Percentiles rank a stretch among this genome's conserved stretches.
Evolutionary conservation across 2,113 vertebrate species (phyloP).

Genomic region (Ictalurus furcatus): DNA sequence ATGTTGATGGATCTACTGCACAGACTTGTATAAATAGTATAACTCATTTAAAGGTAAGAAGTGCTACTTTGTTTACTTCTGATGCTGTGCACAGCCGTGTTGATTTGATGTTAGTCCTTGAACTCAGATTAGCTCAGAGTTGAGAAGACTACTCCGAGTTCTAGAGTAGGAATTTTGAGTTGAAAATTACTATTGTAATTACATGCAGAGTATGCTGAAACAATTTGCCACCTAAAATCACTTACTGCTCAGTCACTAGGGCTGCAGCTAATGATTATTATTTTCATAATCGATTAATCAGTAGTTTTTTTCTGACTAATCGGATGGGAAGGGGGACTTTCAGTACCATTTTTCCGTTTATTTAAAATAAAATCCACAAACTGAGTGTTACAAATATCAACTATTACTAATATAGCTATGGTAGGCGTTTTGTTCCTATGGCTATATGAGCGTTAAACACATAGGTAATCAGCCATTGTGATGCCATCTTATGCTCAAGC

Average conservation of each 20-base stretch:
- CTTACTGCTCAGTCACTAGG: conserved; percentile 65
- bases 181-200: conserved; percentile 55
- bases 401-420: no score
- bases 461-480: no score
- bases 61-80: not conserved
- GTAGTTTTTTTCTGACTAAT: no score
- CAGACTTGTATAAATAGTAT: not conserved
- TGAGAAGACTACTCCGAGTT: conserved; percentile 27
- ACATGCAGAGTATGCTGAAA: conserved; percentile 65
- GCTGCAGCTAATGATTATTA: no score
- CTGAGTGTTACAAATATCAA: no score
- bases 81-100: not conserved
- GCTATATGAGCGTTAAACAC: no score
- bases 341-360: no score
- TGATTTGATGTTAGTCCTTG: not conserved
- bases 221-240: conserved; percentile 63
- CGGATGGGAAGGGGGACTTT: no score
- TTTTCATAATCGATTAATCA: no score
- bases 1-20: not conserved
- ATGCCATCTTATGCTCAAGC: no score
- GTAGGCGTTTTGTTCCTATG: no score
- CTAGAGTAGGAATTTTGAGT: not conserved
- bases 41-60: not conserved
- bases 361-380: no score
- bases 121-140: conserved; percentile 35